Conservation (phyloP, 2,888 invertebrate genomes). For the Scelioninae gen. 2 region DNA sequence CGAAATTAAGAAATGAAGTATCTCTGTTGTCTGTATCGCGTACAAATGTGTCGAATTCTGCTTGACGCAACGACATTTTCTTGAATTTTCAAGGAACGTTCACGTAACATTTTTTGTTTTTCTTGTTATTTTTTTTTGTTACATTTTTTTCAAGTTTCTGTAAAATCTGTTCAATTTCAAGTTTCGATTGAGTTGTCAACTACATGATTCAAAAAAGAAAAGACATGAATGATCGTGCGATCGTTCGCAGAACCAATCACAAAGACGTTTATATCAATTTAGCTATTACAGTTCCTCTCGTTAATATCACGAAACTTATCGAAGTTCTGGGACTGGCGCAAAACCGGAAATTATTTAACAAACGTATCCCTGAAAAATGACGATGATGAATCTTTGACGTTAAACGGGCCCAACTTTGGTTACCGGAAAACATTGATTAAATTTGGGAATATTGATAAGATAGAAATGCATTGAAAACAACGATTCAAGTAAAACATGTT, state of each 20-base stretch:
- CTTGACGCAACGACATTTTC: constrained; percentile 50
- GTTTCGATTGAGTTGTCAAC: constrained; percentile 26
- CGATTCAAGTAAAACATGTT: not conserved
- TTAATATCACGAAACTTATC: constrained; percentile 33
- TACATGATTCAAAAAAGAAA: constrained; percentile 36
- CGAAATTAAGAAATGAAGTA: constrained; percentile 2
- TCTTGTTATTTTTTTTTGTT: no score
- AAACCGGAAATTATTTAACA: constrained; percentile 39
- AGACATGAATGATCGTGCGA: constrained; percentile 41
- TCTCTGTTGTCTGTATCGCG: constrained; percentile 5
- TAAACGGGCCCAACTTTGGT: constrained; percentile 58
- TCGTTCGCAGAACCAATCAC: constrained; percentile 42
- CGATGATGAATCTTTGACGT: constrained; percentile 56
- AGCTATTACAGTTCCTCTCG: constrained; percentile 42
- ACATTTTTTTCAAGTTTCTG: no score
- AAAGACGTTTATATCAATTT: constrained; percentile 58
- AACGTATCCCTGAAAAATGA: constrained; percentile 60
- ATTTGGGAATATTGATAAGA: no score
- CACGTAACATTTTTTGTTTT: constrained; percentile 25
- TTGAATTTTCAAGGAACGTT: constrained; percentile 58
- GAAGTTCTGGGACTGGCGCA: constrained; percentile 15
- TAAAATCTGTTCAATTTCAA: no score
- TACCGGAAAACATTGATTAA: no score
- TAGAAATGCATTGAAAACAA: not conserved
- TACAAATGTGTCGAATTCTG: constrained; percentile 14